phyloP scores from a whole-genome alignment of 2,113 vertebrate species.

The Polyodon spathula region DNA sequence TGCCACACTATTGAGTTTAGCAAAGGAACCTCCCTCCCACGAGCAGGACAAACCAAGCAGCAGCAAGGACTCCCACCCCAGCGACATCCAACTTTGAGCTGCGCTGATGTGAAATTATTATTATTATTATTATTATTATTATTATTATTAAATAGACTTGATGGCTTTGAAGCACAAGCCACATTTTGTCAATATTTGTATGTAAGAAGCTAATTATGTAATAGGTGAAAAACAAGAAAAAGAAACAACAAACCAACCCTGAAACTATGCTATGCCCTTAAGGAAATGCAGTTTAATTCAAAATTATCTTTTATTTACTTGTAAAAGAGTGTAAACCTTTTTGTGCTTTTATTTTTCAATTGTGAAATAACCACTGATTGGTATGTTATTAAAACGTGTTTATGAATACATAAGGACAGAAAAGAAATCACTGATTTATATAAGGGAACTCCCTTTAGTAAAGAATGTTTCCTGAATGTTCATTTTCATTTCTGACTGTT shows the following conservation, averaged over 20 bases:
- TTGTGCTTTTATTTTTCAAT: slow-evolving; percentile 95
- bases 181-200: slow-evolving; percentile 99
- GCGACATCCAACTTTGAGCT: slow-evolving; percentile 85
- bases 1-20: slow-evolving; percentile 57
- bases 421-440: slow-evolving; percentile 84
- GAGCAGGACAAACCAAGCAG: slow-evolving; percentile 78
- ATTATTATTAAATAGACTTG: slow-evolving; percentile 54
- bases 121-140: slow-evolving; percentile 19
- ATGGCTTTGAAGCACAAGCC: slow-evolving; percentile 85
- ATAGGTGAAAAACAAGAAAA: slow-evolving; percentile 62
- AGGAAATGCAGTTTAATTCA: slow-evolving; percentile 76
- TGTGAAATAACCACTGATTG: slow-evolving; percentile 99
- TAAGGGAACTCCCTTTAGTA: slow-evolving; percentile 94
- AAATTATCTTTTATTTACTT: slow-evolving; percentile 94
- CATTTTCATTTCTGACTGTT: slow-evolving; percentile 75
- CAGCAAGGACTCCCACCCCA: slow-evolving; percentile 74
- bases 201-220: slow-evolving; percentile 97
- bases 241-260: slow-evolving; percentile 28
- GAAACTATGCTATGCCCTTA: slow-evolving; percentile 85
- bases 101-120: slow-evolving; percentile 45
- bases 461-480: slow-evolving; percentile 97
- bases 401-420: slow-evolving; percentile 87
- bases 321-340: slow-evolving; percentile 98
- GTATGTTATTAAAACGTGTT: slow-evolving; percentile 94
- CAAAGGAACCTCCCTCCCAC: slow-evolving; percentile 63